Evolutionary conservation across 2,888 invertebrate species (phyloP).

Genomic region (Pandemis cinnamomeana): DNA sequence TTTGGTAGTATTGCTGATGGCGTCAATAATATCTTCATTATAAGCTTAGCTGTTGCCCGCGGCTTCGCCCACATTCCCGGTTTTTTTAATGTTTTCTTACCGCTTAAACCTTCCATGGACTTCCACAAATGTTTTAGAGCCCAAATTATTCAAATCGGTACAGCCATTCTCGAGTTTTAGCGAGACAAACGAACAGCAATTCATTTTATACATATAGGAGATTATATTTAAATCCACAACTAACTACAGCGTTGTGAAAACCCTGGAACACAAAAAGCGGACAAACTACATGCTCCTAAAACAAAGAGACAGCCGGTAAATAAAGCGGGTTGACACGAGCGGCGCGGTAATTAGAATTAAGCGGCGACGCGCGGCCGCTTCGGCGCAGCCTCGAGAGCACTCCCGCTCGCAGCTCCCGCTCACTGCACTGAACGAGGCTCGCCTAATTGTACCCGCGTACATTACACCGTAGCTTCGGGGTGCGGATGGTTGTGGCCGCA

Average conservation of each 20-base stretch:
- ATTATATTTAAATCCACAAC: background rate
- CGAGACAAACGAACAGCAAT: too few species aligned
- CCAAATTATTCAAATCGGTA: too few species aligned
- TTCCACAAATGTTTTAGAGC: too few species aligned
- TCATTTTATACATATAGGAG: too few species aligned
- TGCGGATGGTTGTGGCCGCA: too few species aligned
- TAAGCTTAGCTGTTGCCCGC: too few species aligned
- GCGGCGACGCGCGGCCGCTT: constrained; percentile 35
- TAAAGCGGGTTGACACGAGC: constrained; percentile 34
- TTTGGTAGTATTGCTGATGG: too few species aligned
- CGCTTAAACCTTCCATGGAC: too few species aligned
- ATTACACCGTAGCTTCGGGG: background rate
- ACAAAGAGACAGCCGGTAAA: constrained; percentile 29
- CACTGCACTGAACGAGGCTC: background rate
- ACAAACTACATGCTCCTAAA: constrained; percentile 4
- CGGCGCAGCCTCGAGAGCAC: background rate
- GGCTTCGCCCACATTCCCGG: too few species aligned
- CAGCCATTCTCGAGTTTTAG: too few species aligned
- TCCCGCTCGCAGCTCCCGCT: background rate
- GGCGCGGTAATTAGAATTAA: constrained; percentile 35
- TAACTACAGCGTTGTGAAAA: background rate
- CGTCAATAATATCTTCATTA: too few species aligned
- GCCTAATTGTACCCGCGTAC: background rate
- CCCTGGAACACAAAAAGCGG: background rate
- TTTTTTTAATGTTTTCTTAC: too few species aligned